Conservation (phyloP, 2,797 vertebrate species). For the Aplochiton taeniatus region DNA sequence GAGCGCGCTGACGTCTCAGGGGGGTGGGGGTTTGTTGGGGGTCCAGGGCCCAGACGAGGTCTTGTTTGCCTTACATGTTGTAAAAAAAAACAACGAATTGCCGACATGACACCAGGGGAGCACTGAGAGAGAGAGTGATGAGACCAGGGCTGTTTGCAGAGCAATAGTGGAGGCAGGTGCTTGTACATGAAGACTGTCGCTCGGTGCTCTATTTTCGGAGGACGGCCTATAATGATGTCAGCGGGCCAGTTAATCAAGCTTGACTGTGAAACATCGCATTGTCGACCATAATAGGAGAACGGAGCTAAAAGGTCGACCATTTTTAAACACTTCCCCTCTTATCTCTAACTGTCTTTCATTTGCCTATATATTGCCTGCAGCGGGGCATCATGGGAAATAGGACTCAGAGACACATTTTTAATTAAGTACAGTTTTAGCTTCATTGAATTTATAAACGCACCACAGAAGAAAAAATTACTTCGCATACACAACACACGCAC, state of each 20-base stretch:
- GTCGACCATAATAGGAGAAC: slow-evolving; percentile 57
- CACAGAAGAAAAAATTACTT: not conserved
- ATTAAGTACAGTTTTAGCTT: slow-evolving; percentile 53
- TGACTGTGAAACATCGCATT: slow-evolving; percentile 28
- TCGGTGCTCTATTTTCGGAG: not conserved
- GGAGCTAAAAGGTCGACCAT: slow-evolving; percentile 46
- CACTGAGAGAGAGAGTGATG: too few relatives aligned
- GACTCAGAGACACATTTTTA: slow-evolving; percentile 49
- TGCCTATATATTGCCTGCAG: slow-evolving; percentile 48
- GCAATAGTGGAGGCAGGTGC: too few relatives aligned
- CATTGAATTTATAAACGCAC: slow-evolving; percentile 21
- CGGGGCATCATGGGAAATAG: slow-evolving; percentile 57
- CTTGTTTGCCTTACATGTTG: too few relatives aligned
- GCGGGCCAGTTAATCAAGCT: slow-evolving; percentile 45
- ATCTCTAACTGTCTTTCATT: slow-evolving; percentile 53
- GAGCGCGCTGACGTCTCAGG: too few relatives aligned
- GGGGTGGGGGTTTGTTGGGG: too few relatives aligned
- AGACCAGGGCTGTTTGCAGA: too few relatives aligned
- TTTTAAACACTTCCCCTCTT: slow-evolving; percentile 40
- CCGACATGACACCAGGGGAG: too few relatives aligned
- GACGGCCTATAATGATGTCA: slow-evolving; percentile 2
- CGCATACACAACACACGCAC: slow-evolving; percentile 10
- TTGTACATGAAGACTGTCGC: too few relatives aligned
- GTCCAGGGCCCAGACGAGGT: too few relatives aligned
- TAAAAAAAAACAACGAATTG: too few relatives aligned